A percentile compares a stretch with the other conserved stretches of the same genome.
These are phyloP conservation scores for Fragum whitleyi DNA, from an alignment of 2,888 invertebrate species.

Conservation along the genomic window DNA sequence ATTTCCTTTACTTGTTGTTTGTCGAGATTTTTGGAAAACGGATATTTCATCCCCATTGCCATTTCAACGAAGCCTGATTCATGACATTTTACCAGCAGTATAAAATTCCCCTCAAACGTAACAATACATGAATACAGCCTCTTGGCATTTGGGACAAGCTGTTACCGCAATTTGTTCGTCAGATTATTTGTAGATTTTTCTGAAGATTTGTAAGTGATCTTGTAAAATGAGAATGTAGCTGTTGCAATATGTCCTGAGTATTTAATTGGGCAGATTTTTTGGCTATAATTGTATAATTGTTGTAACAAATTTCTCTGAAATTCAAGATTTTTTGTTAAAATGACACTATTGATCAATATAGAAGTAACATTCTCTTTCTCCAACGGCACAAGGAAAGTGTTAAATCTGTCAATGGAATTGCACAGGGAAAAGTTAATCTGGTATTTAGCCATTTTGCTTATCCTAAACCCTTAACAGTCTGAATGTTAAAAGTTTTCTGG, in stretches of 20 bases:
- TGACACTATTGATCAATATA: no score
- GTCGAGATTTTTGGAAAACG: neutral
- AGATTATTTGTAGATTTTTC: neutral
- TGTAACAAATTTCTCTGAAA: no score
- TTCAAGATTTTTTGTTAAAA: no score
- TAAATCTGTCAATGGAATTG: neutral
- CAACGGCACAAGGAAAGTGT: no score
- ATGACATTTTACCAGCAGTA: neutral
- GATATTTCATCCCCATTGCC: slow-evolving; percentile 9
- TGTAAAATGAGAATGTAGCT: neutral
- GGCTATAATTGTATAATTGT: no score
- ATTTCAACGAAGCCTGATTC: neutral
- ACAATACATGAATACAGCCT: neutral
- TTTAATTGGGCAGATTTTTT: no score
- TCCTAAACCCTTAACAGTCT: neutral
- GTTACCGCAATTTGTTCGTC: neutral
- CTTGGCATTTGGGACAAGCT: slow-evolving; percentile 10
- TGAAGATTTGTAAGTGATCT: neutral
- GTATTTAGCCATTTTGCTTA: slow-evolving; percentile 12
- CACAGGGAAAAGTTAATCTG: slow-evolving; percentile 6
- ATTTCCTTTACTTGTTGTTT: slow-evolving; percentile 6
- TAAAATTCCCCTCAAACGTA: neutral
- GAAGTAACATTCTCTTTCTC: no score
- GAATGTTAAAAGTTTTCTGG: no score
- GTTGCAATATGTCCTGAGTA: neutral